phyloP scores from a whole-genome alignment of 2,888 invertebrate species.

The Amphipoea lucens region DNA sequence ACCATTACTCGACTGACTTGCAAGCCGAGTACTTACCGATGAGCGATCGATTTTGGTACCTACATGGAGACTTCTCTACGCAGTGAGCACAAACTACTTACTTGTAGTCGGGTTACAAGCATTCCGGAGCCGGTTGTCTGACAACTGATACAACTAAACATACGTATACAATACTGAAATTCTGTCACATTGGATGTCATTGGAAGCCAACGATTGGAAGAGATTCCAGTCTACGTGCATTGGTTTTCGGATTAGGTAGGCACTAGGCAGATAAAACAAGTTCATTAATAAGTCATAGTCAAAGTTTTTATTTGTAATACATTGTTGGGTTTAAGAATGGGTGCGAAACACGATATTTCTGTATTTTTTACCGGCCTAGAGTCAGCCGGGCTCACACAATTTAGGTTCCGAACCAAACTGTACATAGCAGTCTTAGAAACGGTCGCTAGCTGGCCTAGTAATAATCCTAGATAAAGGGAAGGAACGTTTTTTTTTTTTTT shows the following conservation, averaged over 20 bases:
- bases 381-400: not conserved
- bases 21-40: not conserved
- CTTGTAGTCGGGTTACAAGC: constrained; percentile 16
- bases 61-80: constrained; percentile 1
- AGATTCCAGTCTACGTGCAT: not conserved
- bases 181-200: constrained; percentile 2
- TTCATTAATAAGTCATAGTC: not conserved
- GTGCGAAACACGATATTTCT: not conserved
- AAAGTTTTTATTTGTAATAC: not conserved
- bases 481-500: too few species aligned
- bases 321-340: not conserved
- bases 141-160: constrained; percentile 22
- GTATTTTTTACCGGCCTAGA: not conserved
- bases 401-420: not conserved
- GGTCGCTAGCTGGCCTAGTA: too few species aligned
- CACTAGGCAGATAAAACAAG: not conserved
- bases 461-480: too few species aligned
- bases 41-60: constrained; percentile 1
- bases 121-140: constrained; percentile 20
- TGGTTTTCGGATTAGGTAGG: not conserved
- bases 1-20: not conserved
- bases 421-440: not conserved
- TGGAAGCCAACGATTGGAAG: constrained; percentile 6
- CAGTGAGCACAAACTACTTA: constrained; percentile 15
- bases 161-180: not conserved